These are phyloP conservation scores for Crotalus helleri DNA, from an alignment of 2,113 vertebrate genomes.

Conservation along the genomic window DNA sequence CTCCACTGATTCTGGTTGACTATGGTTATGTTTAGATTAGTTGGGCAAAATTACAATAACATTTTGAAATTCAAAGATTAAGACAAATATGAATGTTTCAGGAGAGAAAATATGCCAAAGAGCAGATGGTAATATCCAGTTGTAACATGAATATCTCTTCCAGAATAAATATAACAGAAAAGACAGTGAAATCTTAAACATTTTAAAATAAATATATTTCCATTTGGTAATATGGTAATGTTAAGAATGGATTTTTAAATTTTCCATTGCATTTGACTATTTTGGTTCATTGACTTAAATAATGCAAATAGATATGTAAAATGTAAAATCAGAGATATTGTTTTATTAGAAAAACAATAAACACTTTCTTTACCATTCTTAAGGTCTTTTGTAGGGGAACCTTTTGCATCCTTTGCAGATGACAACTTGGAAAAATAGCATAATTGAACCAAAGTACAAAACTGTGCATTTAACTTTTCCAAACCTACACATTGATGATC, in stretches of 20 bases:
- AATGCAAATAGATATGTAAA: background rate
- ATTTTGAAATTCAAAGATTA: background rate
- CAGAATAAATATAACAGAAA: background rate
- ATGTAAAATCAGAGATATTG: background rate
- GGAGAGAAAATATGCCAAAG: conserved; percentile 12
- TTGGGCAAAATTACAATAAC: conserved; percentile 3
- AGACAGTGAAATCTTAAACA: background rate
- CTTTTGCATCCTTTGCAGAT: background rate
- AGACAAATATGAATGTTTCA: conserved; percentile 2
- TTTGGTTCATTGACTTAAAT: background rate
- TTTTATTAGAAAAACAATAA: background rate
- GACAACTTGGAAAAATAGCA: background rate
- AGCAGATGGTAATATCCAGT: background rate
- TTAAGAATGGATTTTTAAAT: no score
- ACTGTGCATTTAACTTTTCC: background rate
- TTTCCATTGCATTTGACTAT: background rate
- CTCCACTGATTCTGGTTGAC: background rate
- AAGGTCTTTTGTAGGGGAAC: background rate
- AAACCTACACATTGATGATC: background rate
- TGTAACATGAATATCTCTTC: background rate
- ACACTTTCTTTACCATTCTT: background rate
- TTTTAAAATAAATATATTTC: background rate
- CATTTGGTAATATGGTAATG: no score
- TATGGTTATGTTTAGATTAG: conserved; percentile 2
- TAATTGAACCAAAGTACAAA: background rate